Percentiles rank a stretch among this genome's conserved stretches.
phyloP scores from a whole-genome alignment of 2,113 vertebrate species.

The Spea multiplicata region DNA sequence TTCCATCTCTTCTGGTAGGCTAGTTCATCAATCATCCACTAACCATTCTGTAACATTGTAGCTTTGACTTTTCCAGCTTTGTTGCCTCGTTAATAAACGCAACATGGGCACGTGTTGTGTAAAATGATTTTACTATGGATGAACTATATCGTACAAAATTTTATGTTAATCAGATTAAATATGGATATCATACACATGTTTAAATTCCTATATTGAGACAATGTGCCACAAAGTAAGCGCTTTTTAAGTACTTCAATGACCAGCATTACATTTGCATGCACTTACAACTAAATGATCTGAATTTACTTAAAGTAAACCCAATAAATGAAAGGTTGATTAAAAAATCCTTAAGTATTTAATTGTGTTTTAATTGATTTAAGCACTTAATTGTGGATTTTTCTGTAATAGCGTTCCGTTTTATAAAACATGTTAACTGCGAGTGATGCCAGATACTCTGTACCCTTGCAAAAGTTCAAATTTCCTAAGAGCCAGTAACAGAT shows the following conservation, averaged over 20 bases:
- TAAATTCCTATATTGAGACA: neutral
- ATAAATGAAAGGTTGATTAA: neutral
- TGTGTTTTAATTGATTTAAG: neutral
- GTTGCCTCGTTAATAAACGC: neutral
- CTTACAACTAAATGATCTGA: slow-evolving; percentile 49
- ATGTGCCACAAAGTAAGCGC: neutral
- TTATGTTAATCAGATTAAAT: too few relatives aligned
- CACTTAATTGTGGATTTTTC: neutral
- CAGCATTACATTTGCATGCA: neutral
- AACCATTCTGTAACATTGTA: neutral
- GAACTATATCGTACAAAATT: too few relatives aligned
- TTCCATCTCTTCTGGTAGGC: neutral
- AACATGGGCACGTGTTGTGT: too few relatives aligned
- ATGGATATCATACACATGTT: neutral
- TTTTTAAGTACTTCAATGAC: neutral
- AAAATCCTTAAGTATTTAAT: neutral
- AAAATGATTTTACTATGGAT: too few relatives aligned
- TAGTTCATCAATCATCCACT: neutral
- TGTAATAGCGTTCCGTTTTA: slow-evolving; percentile 17
- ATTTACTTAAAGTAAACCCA: slow-evolving; percentile 23
- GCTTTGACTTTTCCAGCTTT: neutral
- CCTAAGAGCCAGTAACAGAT: slow-evolving; percentile 85
- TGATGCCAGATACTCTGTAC: slow-evolving; percentile 64
- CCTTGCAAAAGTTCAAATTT: slow-evolving; percentile 80
- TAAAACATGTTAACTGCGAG: slow-evolving; percentile 14